Conservation (phyloP, 2,888 invertebrate species). For the Drosophila anomalata region DNA sequence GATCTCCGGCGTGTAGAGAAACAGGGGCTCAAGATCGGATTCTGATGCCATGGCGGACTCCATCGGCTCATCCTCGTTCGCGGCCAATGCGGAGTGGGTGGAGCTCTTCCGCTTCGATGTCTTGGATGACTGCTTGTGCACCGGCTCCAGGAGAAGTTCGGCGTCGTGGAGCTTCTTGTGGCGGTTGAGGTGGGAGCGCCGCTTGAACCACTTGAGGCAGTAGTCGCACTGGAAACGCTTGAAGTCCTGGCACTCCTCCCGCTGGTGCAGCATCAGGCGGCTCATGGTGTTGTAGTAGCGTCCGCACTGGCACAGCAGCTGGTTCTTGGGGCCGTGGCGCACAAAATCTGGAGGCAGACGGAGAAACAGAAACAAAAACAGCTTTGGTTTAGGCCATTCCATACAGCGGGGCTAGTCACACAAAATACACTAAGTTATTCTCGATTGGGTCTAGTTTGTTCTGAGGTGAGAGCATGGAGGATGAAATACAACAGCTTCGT, state of each 20-base stretch:
- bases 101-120: slow-evolving; percentile 7
- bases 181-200: slow-evolving; percentile 81
- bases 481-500: slow-evolving; percentile 67
- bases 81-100: neutral
- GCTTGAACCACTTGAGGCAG: slow-evolving; percentile 80
- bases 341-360: slow-evolving; percentile 42
- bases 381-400: slow-evolving; percentile 33
- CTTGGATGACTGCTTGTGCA: slow-evolving; percentile 36
- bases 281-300: slow-evolving; percentile 81
- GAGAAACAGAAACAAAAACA: slow-evolving; percentile 35
- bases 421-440: slow-evolving; percentile 25
- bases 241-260: slow-evolving; percentile 76
- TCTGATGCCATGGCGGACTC: slow-evolving; percentile 6
- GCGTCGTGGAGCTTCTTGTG: slow-evolving; percentile 79
- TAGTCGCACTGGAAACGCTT: slow-evolving; percentile 77
- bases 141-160: slow-evolving; percentile 62
- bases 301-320: slow-evolving; percentile 84
- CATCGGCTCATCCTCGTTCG: neutral
- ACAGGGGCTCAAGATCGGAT: slow-evolving; percentile 49
- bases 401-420: slow-evolving; percentile 22
- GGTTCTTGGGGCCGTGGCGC: slow-evolving; percentile 61
- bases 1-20: slow-evolving; percentile 51
- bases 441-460: slow-evolving; percentile 7
- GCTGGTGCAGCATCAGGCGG: slow-evolving; percentile 76
- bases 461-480: slow-evolving; percentile 30